Conservation (phyloP, 2,113 vertebrate genomes). For the Tragelaphus buxtoni region DNA sequence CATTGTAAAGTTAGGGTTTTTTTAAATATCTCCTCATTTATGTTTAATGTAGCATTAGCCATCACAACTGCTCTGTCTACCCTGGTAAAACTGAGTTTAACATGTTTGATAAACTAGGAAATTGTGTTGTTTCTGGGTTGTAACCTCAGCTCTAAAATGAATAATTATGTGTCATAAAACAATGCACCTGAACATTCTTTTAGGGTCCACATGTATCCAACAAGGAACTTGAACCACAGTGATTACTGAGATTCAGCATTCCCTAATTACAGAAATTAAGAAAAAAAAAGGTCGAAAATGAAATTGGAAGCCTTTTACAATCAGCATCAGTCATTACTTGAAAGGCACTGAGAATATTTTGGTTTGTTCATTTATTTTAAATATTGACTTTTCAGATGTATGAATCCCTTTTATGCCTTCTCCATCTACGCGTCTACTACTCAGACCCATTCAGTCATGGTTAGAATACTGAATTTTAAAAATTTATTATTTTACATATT, state of each 20-base stretch:
- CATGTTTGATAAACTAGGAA: neutral
- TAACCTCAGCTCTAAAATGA: neutral
- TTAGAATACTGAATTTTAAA: neutral
- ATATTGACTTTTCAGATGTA: neutral
- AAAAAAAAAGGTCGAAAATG: neutral
- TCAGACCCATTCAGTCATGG: neutral
- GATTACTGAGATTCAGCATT: neutral
- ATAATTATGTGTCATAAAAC: neutral
- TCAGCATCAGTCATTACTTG: neutral
- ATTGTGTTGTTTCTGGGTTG: neutral
- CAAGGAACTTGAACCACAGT: neutral
- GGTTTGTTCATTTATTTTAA: neutral
- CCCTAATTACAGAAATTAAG: neutral
- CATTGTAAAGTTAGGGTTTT: neutral
- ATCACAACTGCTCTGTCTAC: neutral
- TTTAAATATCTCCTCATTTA: neutral
- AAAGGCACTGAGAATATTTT: neutral
- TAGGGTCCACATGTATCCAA: neutral
- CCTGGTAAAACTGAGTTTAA: neutral
- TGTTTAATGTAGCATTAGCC: neutral
- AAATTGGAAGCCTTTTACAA: neutral
- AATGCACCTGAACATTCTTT: neutral
- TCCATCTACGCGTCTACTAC: neutral
- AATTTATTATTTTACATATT: conserved; percentile 56
- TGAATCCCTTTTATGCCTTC: neutral